These are phyloP conservation scores for Isoperla grammatica DNA, from an alignment of 2,888 invertebrate genomes.

Conservation along the genomic window DNA sequence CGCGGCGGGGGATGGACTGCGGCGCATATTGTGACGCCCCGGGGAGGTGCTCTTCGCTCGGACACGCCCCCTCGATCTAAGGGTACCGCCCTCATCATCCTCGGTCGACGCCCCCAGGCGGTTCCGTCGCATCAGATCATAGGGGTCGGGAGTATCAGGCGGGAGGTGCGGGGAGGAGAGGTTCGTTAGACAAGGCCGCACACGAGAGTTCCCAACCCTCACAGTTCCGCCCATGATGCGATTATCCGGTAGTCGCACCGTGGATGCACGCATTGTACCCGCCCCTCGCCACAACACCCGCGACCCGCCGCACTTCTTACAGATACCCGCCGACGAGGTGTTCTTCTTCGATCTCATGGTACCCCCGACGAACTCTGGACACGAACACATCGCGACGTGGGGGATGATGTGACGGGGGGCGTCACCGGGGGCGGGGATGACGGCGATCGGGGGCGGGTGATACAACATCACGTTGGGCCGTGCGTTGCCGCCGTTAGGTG, in stretches of 20 bases:
- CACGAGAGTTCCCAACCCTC: constrained; percentile 16
- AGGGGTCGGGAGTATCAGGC: constrained; percentile 56
- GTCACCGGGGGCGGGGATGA: constrained; percentile 44
- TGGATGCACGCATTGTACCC: constrained; percentile 20
- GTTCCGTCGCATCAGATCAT: constrained; percentile 75
- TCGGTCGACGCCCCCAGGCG: constrained; percentile 45
- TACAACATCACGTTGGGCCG: constrained; percentile 41
- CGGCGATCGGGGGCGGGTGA: constrained; percentile 44
- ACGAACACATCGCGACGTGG: constrained; percentile 50
- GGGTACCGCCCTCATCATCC: background rate
- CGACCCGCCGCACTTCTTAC: constrained; percentile 80
- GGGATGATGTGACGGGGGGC: constrained; percentile 30
- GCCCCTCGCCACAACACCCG: constrained; percentile 57
- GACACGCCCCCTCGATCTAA: constrained; percentile 14
- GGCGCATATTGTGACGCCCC: constrained; percentile 22
- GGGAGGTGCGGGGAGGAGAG: background rate
- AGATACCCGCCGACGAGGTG: constrained; percentile 57
- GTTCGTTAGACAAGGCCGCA: constrained; percentile 4
- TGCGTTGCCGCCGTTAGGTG: constrained; percentile 48
- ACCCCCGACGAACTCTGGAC: constrained; percentile 72
- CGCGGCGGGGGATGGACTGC: constrained; percentile 20
- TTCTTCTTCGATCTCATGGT: constrained; percentile 63
- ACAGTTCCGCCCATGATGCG: constrained; percentile 36
- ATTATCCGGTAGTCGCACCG: constrained; percentile 22
- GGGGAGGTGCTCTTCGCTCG: constrained; percentile 44